phyloP scores from a whole-genome alignment of 37 sponge, comb jelly and placozoan species.

The Halichondria panicea region DNA sequence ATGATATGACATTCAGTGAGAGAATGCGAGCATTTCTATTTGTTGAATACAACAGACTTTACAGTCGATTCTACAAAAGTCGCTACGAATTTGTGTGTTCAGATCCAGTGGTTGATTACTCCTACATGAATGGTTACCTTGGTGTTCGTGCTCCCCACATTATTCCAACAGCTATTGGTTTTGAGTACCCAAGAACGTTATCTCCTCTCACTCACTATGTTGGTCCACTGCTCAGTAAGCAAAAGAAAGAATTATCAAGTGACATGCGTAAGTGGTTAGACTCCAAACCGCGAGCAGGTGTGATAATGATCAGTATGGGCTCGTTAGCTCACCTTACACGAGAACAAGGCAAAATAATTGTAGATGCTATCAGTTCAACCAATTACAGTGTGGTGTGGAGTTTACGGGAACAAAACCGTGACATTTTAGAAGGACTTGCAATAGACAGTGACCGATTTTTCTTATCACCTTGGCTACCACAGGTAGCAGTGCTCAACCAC shows the following conservation, averaged over 20 bases:
- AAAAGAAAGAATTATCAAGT: neutral
- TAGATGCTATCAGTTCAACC: slow-evolving; percentile 1
- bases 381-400: slow-evolving; percentile 40
- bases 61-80: too few relatives aligned
- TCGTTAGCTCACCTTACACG: neutral
- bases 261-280: slow-evolving; percentile 47
- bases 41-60: neutral
- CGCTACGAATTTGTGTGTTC: neutral
- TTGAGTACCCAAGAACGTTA: slow-evolving; percentile 23
- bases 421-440: slow-evolving; percentile 20
- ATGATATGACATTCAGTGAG: neutral
- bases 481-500: slow-evolving; percentile 31
- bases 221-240: slow-evolving; percentile 17
- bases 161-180: slow-evolving; percentile 23
- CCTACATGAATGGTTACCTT: neutral
- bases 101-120: neutral
- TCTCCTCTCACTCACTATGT: slow-evolving; percentile 35
- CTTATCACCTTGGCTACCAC: slow-evolving; percentile 42
- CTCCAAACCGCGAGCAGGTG: neutral
- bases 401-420: slow-evolving; percentile 9
- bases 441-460: slow-evolving; percentile 1
- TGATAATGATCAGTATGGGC: slow-evolving; percentile 69
- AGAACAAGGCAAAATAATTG: slow-evolving; percentile 22
- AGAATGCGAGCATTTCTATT: neutral
- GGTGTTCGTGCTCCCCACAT: slow-evolving; percentile 5